Conservation (phyloP, 2,113 vertebrate species). For the Oceanites oceanicus region DNA sequence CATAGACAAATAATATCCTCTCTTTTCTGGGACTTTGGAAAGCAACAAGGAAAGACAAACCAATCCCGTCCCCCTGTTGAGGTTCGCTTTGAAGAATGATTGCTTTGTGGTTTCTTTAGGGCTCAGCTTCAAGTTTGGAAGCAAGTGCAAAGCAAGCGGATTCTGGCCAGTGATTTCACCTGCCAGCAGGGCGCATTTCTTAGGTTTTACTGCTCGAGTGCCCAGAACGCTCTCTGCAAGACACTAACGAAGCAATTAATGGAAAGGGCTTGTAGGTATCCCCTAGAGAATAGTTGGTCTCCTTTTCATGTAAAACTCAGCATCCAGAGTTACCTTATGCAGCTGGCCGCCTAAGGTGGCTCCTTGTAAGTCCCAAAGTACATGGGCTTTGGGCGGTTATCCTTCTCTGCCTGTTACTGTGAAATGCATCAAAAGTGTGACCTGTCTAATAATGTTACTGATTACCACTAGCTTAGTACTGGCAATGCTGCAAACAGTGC, state of each 20-base stretch:
- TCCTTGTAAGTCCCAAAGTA: background rate
- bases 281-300: background rate
- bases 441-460: background rate
- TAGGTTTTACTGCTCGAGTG: background rate
- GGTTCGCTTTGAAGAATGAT: constrained; percentile 3
- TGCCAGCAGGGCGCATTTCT: constrained; percentile 18
- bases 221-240: background rate
- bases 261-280: background rate
- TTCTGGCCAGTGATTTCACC: constrained; percentile 5
- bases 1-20: background rate
- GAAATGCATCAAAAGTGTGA: background rate
- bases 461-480: background rate
- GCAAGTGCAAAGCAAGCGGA: background rate
- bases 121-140: constrained; percentile 20
- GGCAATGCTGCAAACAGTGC: background rate
- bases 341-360: background rate
- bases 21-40: constrained; percentile 17
- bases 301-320: background rate
- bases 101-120: constrained; percentile 35
- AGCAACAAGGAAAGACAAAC: constrained; percentile 10
- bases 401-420: background rate
- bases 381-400: background rate
- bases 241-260: background rate
- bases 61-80: background rate
- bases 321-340: background rate